Percentiles rank a stretch among this genome's conserved stretches.
These are phyloP conservation scores for Acleris cristana DNA, from an alignment of 2,888 invertebrate species.

Conservation along the genomic window DNA sequence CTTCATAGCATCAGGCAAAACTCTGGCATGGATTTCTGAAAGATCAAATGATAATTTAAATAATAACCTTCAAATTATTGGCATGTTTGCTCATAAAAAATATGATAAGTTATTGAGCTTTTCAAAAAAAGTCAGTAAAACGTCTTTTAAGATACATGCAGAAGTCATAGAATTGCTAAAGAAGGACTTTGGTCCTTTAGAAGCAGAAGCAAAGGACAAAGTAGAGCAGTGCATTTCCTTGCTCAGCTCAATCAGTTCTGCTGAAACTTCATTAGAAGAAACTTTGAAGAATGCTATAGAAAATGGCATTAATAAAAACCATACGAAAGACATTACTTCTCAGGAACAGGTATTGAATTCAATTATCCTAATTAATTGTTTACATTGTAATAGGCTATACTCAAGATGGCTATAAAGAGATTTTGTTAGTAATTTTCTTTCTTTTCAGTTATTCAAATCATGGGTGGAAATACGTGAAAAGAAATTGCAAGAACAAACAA, in stretches of 20 bases:
- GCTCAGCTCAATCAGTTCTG: constrained; percentile 49
- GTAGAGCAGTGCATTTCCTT: constrained; percentile 56
- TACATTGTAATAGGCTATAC: background rate
- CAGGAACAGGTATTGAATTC: constrained; percentile 78
- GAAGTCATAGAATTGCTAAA: constrained; percentile 64
- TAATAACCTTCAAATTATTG: constrained; percentile 85
- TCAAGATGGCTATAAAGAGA: constrained; percentile 16
- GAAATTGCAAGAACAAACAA: constrained; percentile 84
- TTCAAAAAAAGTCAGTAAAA: constrained; percentile 54
- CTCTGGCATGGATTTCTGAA: constrained; percentile 86
- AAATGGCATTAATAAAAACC: constrained; percentile 80
- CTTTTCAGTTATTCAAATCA: constrained; percentile 78
- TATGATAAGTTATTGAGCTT: constrained; percentile 75
- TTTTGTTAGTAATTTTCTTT: constrained; percentile 18
- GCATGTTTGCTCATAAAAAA: constrained; percentile 87
- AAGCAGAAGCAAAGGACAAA: constrained; percentile 49
- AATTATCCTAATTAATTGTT: background rate
- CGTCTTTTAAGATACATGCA: constrained; percentile 55
- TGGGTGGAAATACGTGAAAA: constrained; percentile 85
- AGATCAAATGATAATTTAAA: constrained; percentile 75
- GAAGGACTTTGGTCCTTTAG: constrained; percentile 49
- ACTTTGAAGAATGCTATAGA: constrained; percentile 78
- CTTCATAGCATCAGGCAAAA: constrained; percentile 91
- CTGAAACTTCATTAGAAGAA: constrained; percentile 66
- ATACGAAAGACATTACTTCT: constrained; percentile 82